Conservation (phyloP, 2,888 invertebrate genomes). For the Nemurella pictetii region DNA sequence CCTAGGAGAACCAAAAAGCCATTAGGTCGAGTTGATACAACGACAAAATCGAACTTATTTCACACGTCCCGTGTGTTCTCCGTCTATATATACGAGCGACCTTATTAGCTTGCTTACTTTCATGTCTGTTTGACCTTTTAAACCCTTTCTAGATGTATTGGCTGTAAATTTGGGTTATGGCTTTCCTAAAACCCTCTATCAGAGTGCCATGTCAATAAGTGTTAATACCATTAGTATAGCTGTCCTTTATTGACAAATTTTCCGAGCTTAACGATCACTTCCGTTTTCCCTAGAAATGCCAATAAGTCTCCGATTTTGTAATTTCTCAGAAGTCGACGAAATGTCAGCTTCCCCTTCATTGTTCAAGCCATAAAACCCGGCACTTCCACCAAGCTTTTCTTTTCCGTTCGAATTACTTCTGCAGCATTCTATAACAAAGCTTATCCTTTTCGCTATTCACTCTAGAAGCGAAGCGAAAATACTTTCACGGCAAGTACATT, state of each 20-base stretch:
- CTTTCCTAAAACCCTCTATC: neutral
- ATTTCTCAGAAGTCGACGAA: neutral
- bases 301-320: neutral
- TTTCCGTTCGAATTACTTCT: neutral
- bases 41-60: constrained; percentile 28
- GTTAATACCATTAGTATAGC: too few species aligned
- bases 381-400: neutral
- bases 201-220: neutral
- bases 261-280: too few species aligned
- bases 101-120: neutral
- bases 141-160: too few species aligned
- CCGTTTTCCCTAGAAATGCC: too few species aligned
- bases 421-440: neutral
- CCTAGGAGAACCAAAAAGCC: constrained; percentile 27
- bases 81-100: neutral
- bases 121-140: neutral
- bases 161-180: too few species aligned
- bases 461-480: neutral
- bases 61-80: neutral
- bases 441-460: neutral
- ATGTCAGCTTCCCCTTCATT: neutral
- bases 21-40: constrained; percentile 31
- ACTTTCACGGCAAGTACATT: neutral
- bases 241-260: too few species aligned
- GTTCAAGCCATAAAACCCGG: neutral